Evolutionary conservation across 92 coral and sea anemone species (phyloP), one percentile per base, ranked within the genome.

Genomic region (Galaxea fascicularis): DNA sequence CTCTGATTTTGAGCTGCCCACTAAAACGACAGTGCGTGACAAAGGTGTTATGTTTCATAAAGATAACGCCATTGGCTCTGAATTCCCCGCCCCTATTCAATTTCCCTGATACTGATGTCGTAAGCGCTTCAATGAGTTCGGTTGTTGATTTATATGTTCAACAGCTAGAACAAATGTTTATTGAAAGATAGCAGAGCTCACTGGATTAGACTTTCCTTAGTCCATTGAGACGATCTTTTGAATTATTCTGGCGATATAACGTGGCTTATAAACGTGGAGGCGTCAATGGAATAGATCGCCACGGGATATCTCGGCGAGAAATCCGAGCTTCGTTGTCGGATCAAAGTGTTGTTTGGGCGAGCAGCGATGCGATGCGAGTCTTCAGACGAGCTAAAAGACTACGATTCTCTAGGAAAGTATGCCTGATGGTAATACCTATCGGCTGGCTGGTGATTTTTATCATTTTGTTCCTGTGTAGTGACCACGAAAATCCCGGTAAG

Each of bases 291-390:
- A 58, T 56, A 57, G 53, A 21, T 71, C 78, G 18, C 78, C 26
- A 60, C 59, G 22, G 69, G 86, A 71, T 21, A 71, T 69, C 71
- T 18, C 71, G 58, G 58, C 57, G 70, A 71, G 78, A 35, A 20
- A 10, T 70, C 26, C 41, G 12, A 41, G 58, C 53, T 8, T 69
- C 16, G 46, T 29, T 53, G 73, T 79, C 29, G 63, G 25, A 46
- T 14, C 82, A 41, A 24, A 14, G 60, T 22, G 39, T 24, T 72
- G 60, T 21, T 8, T 72, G 21, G 15, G 66, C 4, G 64, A 20
- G 74, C 86, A 64, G 70, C 51, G 74, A 73, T 83, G 81, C 60
- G 80, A 91, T 91, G 95, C 87, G 95, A 27, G 58, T 88, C 46
- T 35, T 76, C 21, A 85, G 71, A 60, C 74, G 92, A 27, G 65